Conservation (phyloP, 2,888 invertebrate genomes). For the Hirtodrosophila alboralis region DNA sequence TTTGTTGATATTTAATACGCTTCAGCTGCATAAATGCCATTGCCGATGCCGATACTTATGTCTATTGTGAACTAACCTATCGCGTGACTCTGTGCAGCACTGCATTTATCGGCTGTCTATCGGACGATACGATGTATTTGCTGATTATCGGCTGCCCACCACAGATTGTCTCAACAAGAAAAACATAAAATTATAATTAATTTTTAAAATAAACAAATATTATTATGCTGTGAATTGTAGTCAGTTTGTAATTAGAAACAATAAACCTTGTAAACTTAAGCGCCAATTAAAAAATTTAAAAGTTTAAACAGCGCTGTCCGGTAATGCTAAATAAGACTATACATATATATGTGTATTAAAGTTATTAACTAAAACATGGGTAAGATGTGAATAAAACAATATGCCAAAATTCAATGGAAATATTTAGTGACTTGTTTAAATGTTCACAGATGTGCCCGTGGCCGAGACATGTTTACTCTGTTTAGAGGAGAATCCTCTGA, state of each 20-base stretch:
- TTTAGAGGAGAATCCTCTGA: conserved; percentile 57
- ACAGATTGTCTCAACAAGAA: conserved; percentile 48
- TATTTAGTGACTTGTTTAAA: background rate
- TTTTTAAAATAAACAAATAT: conserved; percentile 36
- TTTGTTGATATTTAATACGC: conserved; percentile 32
- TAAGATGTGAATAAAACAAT: conserved; percentile 24
- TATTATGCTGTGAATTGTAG: conserved; percentile 10
- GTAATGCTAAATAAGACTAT: conserved; percentile 15
- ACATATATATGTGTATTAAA: conserved; percentile 32
- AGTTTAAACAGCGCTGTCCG: conserved; percentile 3
- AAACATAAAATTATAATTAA: conserved; percentile 50
- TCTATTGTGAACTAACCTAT: conserved; percentile 18
- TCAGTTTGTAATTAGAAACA: background rate
- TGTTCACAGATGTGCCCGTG: conserved; percentile 25
- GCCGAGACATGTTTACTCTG: conserved; percentile 54
- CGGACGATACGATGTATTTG: background rate
- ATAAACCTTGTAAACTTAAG: background rate
- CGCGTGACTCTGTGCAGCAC: conserved; percentile 29
- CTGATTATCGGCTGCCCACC: conserved; percentile 41
- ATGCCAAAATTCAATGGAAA: background rate
- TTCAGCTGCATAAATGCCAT: conserved; percentile 11
- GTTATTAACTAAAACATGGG: conserved; percentile 40
- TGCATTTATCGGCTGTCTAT: conserved; percentile 13
- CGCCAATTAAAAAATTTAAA: background rate
- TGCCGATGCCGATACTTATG: conserved; percentile 1